Percentiles rank a stretch among this genome's conserved stretches.
Evolutionary conservation across 2,888 invertebrate species (phyloP).

Genomic region (Leptopilina myrica): DNA sequence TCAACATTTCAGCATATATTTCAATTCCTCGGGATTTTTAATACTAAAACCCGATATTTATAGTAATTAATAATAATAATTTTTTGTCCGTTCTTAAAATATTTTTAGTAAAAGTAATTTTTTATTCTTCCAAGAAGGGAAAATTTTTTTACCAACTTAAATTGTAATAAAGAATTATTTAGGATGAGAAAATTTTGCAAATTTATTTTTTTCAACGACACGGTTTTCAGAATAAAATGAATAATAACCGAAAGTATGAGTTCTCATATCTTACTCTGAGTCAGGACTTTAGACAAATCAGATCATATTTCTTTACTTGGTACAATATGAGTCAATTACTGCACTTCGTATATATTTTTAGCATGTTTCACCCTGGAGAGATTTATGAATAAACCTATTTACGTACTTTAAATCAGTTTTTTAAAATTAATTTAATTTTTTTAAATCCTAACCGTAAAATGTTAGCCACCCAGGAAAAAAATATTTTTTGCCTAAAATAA

Average conservation of each 20-base stretch:
- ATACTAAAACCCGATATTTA: not conserved
- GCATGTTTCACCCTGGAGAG: not conserved
- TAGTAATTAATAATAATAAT: too few species aligned
- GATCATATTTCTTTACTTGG: slow-evolving; percentile 19
- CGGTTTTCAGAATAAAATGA: not conserved
- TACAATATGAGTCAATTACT: slow-evolving; percentile 11
- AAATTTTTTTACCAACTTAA: too few species aligned
- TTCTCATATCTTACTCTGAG: not conserved
- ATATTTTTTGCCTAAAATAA: too few species aligned
- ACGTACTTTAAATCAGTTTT: not conserved
- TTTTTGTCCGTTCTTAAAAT: too few species aligned
- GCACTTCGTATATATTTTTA: not conserved
- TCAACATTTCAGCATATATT: slow-evolving; percentile 14
- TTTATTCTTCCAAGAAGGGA: too few species aligned
- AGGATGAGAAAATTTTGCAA: too few species aligned
- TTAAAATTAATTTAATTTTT: not conserved
- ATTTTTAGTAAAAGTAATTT: too few species aligned
- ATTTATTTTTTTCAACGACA: too few species aligned
- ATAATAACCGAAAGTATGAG: not conserved
- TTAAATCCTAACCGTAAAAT: too few species aligned
- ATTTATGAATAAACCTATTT: not conserved
- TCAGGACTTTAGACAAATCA: slow-evolving; percentile 20
- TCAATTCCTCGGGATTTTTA: not conserved
- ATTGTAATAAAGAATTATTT: not conserved
- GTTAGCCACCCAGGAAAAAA: too few species aligned